Percentiles rank a stretch among this genome's conserved stretches.
phyloP scores from a whole-genome alignment of 2,797 vertebrate species.

The Anguilla megastoma region DNA sequence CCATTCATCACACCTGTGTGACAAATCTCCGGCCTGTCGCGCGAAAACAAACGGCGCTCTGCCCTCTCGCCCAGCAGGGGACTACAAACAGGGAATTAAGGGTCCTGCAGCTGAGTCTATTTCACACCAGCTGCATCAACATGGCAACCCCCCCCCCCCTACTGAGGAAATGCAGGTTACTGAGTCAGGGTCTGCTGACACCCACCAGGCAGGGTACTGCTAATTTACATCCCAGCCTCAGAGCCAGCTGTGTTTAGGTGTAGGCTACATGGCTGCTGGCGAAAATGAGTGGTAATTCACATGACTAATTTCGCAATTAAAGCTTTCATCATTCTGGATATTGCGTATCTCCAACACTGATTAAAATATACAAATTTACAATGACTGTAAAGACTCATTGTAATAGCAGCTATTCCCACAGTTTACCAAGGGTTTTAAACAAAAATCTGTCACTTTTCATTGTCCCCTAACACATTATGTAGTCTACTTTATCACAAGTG shows the following conservation, averaged over 20 bases:
- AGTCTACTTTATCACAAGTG: background rate
- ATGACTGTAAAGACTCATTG: background rate
- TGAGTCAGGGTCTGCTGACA: background rate
- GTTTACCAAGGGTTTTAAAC: background rate
- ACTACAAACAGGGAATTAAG: conserved; percentile 37
- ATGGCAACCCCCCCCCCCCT: background rate
- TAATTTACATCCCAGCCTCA: background rate
- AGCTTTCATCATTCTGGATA: background rate
- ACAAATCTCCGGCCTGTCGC: conserved; percentile 36
- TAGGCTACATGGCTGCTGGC: conserved; percentile 11
- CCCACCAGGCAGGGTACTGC: background rate
- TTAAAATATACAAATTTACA: background rate
- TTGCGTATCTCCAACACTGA: background rate
- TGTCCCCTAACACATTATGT: background rate
- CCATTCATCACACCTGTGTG: conserved; percentile 38
- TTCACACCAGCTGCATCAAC: conserved; percentile 44
- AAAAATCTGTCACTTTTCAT: background rate
- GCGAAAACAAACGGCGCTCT: conserved; percentile 37
- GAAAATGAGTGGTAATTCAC: background rate
- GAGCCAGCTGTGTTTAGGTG: background rate
- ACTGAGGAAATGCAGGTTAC: background rate
- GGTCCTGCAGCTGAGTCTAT: conserved; percentile 25
- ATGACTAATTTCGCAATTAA: background rate
- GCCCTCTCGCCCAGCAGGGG: conserved; percentile 29
- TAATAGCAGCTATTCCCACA: background rate